These are phyloP conservation scores for mouse (Mus musculus) DNA, from an alignment of 2,113 vertebrate genomes.

Conservation along the genomic window GRCm39 chr12:43751001-43751500, in stretches of 20 bases:
- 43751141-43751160: neutral
- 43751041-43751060: neutral
- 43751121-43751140: neutral
- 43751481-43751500: neutral
- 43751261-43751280: neutral
- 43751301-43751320: neutral
- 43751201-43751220: neutral
- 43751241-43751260: neutral
- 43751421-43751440: neutral
- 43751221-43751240: neutral
- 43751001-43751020: neutral
- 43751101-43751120: neutral
- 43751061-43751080: neutral
- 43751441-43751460: neutral
- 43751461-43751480: neutral
- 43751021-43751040: neutral
- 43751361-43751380: neutral
- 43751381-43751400: neutral
- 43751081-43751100: too few species aligned
- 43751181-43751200: neutral
- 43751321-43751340: neutral
- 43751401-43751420: neutral
- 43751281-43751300: neutral
- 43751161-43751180: neutral
- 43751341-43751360: neutral